Evolutionary conservation across 2,888 invertebrate species (phyloP).

Genomic region (Andrena bucephala): DNA sequence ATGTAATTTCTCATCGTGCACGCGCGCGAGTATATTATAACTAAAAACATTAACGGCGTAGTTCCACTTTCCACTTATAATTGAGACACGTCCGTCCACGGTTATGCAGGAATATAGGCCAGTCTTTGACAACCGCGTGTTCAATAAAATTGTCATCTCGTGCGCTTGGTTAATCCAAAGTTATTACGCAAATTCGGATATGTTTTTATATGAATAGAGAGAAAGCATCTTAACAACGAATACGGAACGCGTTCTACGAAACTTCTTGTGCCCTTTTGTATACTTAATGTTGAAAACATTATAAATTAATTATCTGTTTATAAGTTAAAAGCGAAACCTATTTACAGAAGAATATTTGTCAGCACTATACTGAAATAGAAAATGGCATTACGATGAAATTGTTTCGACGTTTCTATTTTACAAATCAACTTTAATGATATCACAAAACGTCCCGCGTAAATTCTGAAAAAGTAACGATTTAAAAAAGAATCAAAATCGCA

Average conservation of each 20-base stretch:
- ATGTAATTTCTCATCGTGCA: conserved; percentile 30
- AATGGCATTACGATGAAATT: conserved; percentile 15
- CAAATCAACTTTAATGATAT: conserved; percentile 1
- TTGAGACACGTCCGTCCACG: conserved; percentile 25
- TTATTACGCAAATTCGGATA: conserved; percentile 13
- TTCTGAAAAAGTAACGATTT: conserved; percentile 25
- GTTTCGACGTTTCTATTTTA: conserved; percentile 3
- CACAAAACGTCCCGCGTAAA: conserved; percentile 15
- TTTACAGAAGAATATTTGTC: conserved; percentile 14
- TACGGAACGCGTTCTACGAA: conserved; percentile 5
- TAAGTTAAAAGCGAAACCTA: background rate
- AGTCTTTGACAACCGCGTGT: conserved; percentile 49
- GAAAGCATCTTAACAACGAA: conserved; percentile 24
- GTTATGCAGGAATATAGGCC: conserved; percentile 51
- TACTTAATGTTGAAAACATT: background rate
- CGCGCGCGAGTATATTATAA: conserved; percentile 18
- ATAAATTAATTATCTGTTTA: background rate
- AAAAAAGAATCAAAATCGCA: conserved; percentile 25
- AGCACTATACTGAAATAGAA: conserved; percentile 11
- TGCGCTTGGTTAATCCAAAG: background rate
- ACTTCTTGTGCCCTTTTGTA: conserved; percentile 1
- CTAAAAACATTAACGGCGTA: conserved; percentile 8
- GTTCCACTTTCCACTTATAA: conserved; percentile 4
- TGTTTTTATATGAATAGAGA: conserved; percentile 28
- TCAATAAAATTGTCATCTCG: conserved; percentile 14